Percentiles rank a stretch among this genome's conserved stretches.
phyloP scores from a whole-genome alignment of 2,113 vertebrate species.

The Myrmecophaga tridactyla region DNA sequence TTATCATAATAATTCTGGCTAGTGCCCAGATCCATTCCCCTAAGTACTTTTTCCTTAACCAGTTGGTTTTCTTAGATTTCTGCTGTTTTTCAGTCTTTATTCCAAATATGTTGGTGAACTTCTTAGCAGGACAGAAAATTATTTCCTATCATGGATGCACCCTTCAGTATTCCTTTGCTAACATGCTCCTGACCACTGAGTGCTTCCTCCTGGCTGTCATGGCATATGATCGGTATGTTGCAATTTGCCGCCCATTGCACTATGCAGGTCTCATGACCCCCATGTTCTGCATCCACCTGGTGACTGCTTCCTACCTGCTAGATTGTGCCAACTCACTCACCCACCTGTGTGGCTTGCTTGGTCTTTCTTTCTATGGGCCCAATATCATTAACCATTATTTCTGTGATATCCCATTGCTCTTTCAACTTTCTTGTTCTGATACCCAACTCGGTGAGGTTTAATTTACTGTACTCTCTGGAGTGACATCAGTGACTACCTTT shows the following conservation, averaged over 20 bases:
- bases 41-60: constrained; percentile 63
- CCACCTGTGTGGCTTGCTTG: constrained; percentile 46
- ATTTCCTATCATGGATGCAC: constrained; percentile 28
- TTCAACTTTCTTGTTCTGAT: constrained; percentile 68
- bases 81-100: background rate
- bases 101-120: constrained; percentile 55
- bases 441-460: background rate
- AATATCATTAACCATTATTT: constrained; percentile 73
- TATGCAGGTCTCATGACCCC: constrained; percentile 26
- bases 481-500: constrained; percentile 24
- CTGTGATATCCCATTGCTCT: constrained; percentile 68
- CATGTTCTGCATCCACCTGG: background rate
- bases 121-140: background rate
- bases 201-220: constrained; percentile 64
- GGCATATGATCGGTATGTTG: constrained; percentile 59
- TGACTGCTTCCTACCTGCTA: constrained; percentile 4
- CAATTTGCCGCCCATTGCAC: constrained; percentile 15
- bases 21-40: constrained; percentile 46
- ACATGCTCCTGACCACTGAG: constrained; percentile 40
- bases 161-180: constrained; percentile 35
- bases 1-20: constrained; percentile 10
- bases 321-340: constrained; percentile 48
- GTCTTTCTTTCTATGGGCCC: constrained; percentile 63
- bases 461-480: constrained; percentile 53
- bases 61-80: constrained; percentile 65